A percentile compares a stretch with the other conserved stretches of the same genome.
Evolutionary conservation across 2,888 invertebrate species (phyloP).

Genomic region (Gnatocerus cornutus): DNA sequence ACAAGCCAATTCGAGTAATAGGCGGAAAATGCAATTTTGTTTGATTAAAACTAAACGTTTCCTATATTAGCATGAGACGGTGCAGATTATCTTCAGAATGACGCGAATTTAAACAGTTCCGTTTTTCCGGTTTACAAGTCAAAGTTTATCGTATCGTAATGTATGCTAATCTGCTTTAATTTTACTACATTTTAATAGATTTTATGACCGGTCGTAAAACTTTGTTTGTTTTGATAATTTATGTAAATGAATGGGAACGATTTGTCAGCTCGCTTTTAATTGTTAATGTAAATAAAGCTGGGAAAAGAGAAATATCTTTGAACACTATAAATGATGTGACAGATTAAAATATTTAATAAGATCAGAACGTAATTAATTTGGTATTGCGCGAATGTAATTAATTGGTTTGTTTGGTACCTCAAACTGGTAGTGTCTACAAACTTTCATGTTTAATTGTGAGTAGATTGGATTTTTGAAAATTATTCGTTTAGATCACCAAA

Average conservation of each 20-base stretch:
- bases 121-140: neutral
- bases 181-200: slow-evolving; percentile 16
- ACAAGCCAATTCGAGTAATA: slow-evolving; percentile 48
- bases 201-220: slow-evolving; percentile 24
- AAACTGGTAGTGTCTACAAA: too few relatives aligned
- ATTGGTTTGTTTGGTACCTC: too few relatives aligned
- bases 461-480: too few relatives aligned
- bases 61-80: slow-evolving; percentile 56
- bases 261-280: neutral
- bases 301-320: too few relatives aligned
- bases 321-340: too few relatives aligned
- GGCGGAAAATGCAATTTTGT: slow-evolving; percentile 57
- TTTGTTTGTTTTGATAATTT: slow-evolving; percentile 30
- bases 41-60: slow-evolving; percentile 58
- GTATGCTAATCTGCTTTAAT: neutral
- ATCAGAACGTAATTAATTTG: too few relatives aligned
- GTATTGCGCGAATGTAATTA: too few relatives aligned
- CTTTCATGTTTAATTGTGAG: too few relatives aligned
- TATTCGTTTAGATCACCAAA: too few relatives aligned
- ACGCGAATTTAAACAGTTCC: slow-evolving; percentile 20
- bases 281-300: too few relatives aligned
- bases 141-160: slow-evolving; percentile 6
- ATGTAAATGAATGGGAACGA: slow-evolving; percentile 15
- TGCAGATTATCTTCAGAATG: slow-evolving; percentile 53
- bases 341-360: too few relatives aligned